A percentile compares a stretch with the other conserved stretches of the same genome.
phyloP scores from a whole-genome alignment of 92 coral and sea anemone species.

The Porites cylindrica region DNA sequence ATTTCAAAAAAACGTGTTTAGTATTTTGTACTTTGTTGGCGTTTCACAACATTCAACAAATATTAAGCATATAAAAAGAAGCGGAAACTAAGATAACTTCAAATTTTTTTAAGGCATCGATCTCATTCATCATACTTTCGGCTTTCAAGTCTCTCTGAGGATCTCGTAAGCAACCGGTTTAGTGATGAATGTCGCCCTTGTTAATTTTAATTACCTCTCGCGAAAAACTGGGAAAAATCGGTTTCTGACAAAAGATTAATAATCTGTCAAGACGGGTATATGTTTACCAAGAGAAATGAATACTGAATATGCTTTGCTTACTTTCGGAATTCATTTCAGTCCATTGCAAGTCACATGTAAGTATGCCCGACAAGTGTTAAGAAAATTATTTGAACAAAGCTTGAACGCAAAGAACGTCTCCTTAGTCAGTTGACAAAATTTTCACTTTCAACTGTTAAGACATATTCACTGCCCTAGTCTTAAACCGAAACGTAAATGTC shows the following conservation, averaged over 20 bases:
- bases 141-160: too few relatives aligned
- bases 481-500: not conserved
- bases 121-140: too few relatives aligned
- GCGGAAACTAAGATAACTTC: not conserved
- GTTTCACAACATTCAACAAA: not conserved
- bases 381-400: not conserved
- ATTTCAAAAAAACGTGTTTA: not conserved
- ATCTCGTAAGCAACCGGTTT: not conserved
- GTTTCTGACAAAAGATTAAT: conserved; percentile 25
- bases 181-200: not conserved
- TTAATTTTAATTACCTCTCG: not conserved
- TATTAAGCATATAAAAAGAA: not conserved
- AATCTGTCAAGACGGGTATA: conserved; percentile 23
- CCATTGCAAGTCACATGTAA: not conserved
- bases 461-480: not conserved
- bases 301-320: conserved; percentile 7
- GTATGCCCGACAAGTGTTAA: not conserved
- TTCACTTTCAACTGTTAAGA: not conserved
- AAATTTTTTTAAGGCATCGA: too few relatives aligned
- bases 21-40: conserved; percentile 22
- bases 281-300: conserved; percentile 25
- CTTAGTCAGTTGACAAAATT: not conserved
- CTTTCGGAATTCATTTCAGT: conserved; percentile 24
- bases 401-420: not conserved
- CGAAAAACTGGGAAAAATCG: conserved; percentile 31